These are phyloP conservation scores for Leptogaster cylindrica DNA, from an alignment of 2,888 invertebrate species.

Conservation along the genomic window DNA sequence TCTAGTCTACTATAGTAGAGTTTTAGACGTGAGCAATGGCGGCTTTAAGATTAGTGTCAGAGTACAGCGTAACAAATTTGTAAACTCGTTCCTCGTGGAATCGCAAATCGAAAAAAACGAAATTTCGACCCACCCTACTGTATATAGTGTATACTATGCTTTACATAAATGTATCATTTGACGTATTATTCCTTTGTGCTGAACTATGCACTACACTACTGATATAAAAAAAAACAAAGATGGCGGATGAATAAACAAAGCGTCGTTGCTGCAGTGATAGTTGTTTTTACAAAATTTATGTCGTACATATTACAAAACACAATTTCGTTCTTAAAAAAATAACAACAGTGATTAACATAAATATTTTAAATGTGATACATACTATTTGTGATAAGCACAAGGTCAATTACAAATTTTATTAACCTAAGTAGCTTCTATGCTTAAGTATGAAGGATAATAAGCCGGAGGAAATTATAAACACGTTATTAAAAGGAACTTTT, in stretches of 20 bases:
- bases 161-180: no score
- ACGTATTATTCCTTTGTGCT: no score
- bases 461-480: slow-evolving; percentile 57
- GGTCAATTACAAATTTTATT: slow-evolving; percentile 43
- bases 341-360: slow-evolving; percentile 8
- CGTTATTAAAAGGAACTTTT: slow-evolving; percentile 58
- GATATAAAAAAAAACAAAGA: slow-evolving; percentile 53
- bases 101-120: no score
- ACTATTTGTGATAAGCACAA: slow-evolving; percentile 43
- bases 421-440: slow-evolving; percentile 7
- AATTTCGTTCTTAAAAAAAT: slow-evolving; percentile 26
- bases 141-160: no score
- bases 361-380: slow-evolving; percentile 41
- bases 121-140: no score
- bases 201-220: no score
- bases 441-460: slow-evolving; percentile 48
- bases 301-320: slow-evolving; percentile 10
- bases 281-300: slow-evolving; percentile 19
- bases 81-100: no score
- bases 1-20: no score
- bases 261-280: slow-evolving; percentile 56
- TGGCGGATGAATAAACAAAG: slow-evolving; percentile 57
- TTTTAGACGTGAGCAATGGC: no score
- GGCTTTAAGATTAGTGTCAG: no score
- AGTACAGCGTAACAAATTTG: no score